Base-by-base conservation (phyloP, 2,888 invertebrate genomes). In the Platerodrilus igneus region DNA sequence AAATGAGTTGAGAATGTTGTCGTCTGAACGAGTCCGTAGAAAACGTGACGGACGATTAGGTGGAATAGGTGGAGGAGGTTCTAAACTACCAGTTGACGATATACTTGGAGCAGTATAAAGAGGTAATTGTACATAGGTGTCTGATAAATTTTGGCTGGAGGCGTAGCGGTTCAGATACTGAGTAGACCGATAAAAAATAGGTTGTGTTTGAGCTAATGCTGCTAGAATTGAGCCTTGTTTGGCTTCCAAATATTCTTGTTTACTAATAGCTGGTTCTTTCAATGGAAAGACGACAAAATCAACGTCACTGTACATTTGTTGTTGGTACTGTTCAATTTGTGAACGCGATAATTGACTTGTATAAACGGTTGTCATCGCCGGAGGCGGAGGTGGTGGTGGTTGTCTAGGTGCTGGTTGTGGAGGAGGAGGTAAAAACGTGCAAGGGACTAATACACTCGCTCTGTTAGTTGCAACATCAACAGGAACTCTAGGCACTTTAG, bases 251-350 rank as follows among this genome's bases (percentile, higher is more conserved):
- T 92, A 92, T 63, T 92, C 91, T 64, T 91, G 91, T 61, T 89
- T 88, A 48, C 90, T 90, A 27, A 91, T 78, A 0, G 87, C 83
- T 6, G 91, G 90, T 67, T 92, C 91, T 68, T 90, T 90, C 45
- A 90, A 67, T 0, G 91, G 91, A 60, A 90, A 92, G 63, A 91
- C 88, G 4, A 92, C 91, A 59, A 89, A 92, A 67, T 92, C 91
- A 2, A 89, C 88, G 59, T 92, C 91, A 44, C 91, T 91, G 57
- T 88, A 89, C 38, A 92, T 74, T 61, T 91, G 91, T 59, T 89
- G 88, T 56, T 89, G 86, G 58, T 89, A 92, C 58, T 88, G 83
- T 48, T 89, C 87, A 45, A 90, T 83, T 60, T 89, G 90, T 14
- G 82, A 81, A 10, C 81, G 71, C 0, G 82, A 80, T 25, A 84